Base-by-base conservation (phyloP, 2,888 invertebrate species). In the Scaptomyza tumidula region DNA sequence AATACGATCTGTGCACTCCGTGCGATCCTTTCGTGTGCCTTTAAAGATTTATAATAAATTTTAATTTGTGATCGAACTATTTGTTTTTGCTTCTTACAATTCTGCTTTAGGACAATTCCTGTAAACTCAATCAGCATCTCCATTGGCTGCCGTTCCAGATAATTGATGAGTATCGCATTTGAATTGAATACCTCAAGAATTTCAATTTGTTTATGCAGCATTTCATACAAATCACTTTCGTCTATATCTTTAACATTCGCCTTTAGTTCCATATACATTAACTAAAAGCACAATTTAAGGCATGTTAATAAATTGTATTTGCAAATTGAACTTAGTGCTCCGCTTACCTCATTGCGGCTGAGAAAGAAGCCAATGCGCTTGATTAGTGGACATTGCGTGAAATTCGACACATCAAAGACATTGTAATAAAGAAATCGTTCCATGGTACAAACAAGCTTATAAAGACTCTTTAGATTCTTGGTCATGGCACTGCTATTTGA, bases 331-430 rank as follows among this genome's bases (percentile, higher is more conserved):
- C 11, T 6, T 9, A 11, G 5, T 10, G 1, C 9, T 16, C 1
- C 1, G 39, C 68, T 11, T 57, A 90, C 91, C 85, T 91, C 91
- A 7, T 90, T 75, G 60, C 90, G 89, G 44, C 89, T 90, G 0
- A 91, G 78, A 60, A 90, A 91, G 10, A 91, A 75, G 6, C 90
- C 90, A 37, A 91, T 88, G 43, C 91, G 86, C 43, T 91, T 91
- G 2, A 90, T 84, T 0, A 91, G 72, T 11, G 91, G 91, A 59
- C 91, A 91, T 3, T 77, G 78, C 6, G 14, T n/a, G 29, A 78
- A 78, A 19, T 75, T 85, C 0, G 60, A 57, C 1, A 57, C 71
- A 56, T 86, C 71, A 9, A 91, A 91, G 14, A 90, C 90, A 24
- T 81, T 84, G 65, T 90, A 90, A 19, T 76, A 49, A 19, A 91